Conservation (phyloP, 1,140 invertebrate species). For the Panulirus ornatus region DNA sequence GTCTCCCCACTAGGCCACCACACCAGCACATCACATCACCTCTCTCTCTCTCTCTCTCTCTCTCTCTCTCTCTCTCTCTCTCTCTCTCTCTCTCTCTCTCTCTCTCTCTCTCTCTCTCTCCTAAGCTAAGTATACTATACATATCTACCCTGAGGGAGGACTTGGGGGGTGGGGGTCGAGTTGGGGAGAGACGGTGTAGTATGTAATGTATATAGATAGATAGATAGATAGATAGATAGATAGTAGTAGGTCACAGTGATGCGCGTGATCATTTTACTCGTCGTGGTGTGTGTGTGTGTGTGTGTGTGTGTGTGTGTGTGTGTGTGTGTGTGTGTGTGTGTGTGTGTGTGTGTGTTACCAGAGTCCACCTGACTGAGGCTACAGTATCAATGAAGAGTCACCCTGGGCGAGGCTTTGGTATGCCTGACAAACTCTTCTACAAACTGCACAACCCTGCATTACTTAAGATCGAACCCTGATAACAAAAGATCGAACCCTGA, state of each 20-base stretch:
- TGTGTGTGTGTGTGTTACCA: constrained; percentile 1
- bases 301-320: constrained; percentile 6
- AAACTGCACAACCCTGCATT: no score
- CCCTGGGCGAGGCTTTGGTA: no score
- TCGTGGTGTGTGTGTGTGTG: background rate
- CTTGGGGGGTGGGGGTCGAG: background rate
- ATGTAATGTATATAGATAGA: no score
- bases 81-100: constrained; percentile 28
- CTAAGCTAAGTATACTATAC: background rate
- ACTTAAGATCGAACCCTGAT: no score
- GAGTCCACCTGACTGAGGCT: no score
- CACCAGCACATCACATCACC: background rate
- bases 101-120: background rate
- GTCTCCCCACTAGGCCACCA: background rate
- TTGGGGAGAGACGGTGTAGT: background rate
- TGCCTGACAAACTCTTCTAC: no score
- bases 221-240: no score
- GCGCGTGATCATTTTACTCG: background rate
- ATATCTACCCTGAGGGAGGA: background rate
- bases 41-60: constrained; percentile 34
- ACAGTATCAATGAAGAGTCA: no score
- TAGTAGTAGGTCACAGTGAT: no score
- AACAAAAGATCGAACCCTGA: no score
- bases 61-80: constrained; percentile 37
- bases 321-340: background rate